These are phyloP conservation scores for Spodoptera frugiperda DNA, from an alignment of 1,140 invertebrate species.

Conservation along the genomic window DNA sequence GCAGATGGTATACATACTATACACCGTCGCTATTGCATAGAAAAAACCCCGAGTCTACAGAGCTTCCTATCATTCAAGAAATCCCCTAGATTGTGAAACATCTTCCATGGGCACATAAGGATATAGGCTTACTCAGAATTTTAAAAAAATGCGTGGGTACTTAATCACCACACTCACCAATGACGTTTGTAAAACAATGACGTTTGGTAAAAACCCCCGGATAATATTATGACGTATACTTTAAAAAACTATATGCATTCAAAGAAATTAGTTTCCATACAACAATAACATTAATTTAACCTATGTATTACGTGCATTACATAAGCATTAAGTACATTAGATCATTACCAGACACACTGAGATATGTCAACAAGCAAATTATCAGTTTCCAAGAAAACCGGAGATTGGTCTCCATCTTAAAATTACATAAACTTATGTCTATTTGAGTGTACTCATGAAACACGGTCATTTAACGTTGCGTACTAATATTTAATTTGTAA, in stretches of 20 bases:
- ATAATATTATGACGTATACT: background rate
- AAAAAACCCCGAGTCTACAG: too few species aligned
- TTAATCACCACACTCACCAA: background rate
- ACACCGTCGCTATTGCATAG: too few species aligned
- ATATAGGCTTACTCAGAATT: too few species aligned
- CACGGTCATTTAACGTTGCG: conserved; percentile 6
- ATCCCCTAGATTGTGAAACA: too few species aligned
- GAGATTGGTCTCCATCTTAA: conserved; percentile 6
- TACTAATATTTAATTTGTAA: conserved; percentile 25
- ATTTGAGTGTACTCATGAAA: conserved; percentile 18
- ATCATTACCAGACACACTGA: background rate
- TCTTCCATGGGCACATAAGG: too few species aligned
- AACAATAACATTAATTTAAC: too few species aligned
- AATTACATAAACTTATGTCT: conserved; percentile 26
- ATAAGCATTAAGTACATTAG: conserved; percentile 3
- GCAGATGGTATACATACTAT: too few species aligned
- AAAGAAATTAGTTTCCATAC: too few species aligned
- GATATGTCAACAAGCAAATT: conserved; percentile 1
- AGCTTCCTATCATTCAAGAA: too few species aligned
- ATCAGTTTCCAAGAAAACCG: conserved; percentile 16
- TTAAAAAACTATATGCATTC: too few species aligned
- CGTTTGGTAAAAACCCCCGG: conserved; percentile 4
- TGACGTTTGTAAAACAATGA: background rate
- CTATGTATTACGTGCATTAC: background rate
- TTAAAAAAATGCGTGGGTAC: too few species aligned